Evolutionary conservation across 2,888 invertebrate species (phyloP).

Genomic region (Crepidodera aurea): DNA sequence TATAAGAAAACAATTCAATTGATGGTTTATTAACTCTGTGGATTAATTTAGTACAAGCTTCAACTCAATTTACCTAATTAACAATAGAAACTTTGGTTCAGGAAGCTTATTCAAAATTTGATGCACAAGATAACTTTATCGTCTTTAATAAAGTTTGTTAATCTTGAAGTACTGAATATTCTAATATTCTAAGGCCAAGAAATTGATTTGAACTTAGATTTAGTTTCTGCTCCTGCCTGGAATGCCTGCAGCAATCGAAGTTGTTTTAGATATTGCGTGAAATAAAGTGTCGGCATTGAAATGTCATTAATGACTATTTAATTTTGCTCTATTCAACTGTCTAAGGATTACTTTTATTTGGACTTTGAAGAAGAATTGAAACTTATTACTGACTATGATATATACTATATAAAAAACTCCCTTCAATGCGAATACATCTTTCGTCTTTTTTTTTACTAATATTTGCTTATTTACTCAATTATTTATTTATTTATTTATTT

Average conservation of each 20-base stretch:
- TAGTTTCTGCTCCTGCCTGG: neutral
- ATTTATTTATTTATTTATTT: too few species aligned
- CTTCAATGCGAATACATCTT: too few species aligned
- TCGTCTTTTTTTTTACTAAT: too few species aligned
- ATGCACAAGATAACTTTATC: conserved; percentile 18
- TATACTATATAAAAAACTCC: too few species aligned
- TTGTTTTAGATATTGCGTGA: neutral
- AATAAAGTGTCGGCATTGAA: too few species aligned
- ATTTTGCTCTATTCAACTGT: too few species aligned
- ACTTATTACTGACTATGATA: too few species aligned
- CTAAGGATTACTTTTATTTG: too few species aligned
- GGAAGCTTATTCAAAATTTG: conserved; percentile 18
- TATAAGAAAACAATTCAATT: conserved; percentile 33
- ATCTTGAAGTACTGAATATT: conserved; percentile 16
- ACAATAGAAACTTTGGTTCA: conserved; percentile 18
- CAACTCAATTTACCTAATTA: conserved; percentile 16
- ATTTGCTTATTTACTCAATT: too few species aligned
- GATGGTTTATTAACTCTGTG: conserved; percentile 32
- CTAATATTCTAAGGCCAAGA: neutral
- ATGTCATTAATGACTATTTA: too few species aligned
- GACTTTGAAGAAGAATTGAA: too few species aligned
- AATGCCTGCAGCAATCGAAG: neutral
- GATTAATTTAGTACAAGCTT: conserved; percentile 29
- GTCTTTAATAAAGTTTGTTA: conserved; percentile 11
- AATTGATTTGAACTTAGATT: conserved; percentile 10